phyloP scores from a whole-genome alignment of 2,888 invertebrate genomes.

The Diaphora mendica region DNA sequence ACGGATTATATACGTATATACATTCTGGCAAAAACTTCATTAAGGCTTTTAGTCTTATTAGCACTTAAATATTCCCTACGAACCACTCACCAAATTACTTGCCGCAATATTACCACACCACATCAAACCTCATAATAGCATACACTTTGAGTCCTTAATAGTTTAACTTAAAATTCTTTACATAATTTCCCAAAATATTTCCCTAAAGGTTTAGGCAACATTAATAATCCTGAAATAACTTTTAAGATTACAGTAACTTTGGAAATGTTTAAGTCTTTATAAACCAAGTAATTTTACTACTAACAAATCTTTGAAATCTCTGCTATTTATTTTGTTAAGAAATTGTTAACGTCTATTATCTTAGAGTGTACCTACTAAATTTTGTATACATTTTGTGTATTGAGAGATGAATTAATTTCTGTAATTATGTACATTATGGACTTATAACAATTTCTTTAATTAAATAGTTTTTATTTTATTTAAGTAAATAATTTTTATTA shows the following conservation, averaged over 20 bases:
- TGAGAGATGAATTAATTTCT: not conserved
- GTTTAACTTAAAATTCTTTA: slow-evolving; percentile 22
- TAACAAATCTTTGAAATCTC: slow-evolving; percentile 31
- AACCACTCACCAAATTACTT: slow-evolving; percentile 16
- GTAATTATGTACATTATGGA: not conserved
- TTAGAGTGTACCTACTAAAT: not conserved
- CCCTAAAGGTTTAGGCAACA: slow-evolving; percentile 25
- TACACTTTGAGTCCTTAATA: slow-evolving; percentile 12
- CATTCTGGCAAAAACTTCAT: not conserved
- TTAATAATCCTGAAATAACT: slow-evolving; percentile 42
- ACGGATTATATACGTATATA: not conserved
- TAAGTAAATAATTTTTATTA: no score
- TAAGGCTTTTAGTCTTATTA: slow-evolving; percentile 3
- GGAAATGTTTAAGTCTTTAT: slow-evolving; percentile 35
- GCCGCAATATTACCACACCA: slow-evolving; percentile 8
- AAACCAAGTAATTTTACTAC: slow-evolving; percentile 40
- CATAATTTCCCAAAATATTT: slow-evolving; percentile 15
- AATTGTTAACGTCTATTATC: slow-evolving; percentile 21
- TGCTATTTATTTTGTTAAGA: slow-evolving; percentile 33
- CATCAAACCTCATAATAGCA: slow-evolving; percentile 6
- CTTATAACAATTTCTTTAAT: not conserved
- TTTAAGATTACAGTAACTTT: slow-evolving; percentile 36
- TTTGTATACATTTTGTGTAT: not conserved
- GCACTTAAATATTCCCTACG: slow-evolving; percentile 4
- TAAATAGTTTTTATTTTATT: no score